phyloP scores from a whole-genome alignment of 2,888 invertebrate species.

The Mayetiola destructor region DNA sequence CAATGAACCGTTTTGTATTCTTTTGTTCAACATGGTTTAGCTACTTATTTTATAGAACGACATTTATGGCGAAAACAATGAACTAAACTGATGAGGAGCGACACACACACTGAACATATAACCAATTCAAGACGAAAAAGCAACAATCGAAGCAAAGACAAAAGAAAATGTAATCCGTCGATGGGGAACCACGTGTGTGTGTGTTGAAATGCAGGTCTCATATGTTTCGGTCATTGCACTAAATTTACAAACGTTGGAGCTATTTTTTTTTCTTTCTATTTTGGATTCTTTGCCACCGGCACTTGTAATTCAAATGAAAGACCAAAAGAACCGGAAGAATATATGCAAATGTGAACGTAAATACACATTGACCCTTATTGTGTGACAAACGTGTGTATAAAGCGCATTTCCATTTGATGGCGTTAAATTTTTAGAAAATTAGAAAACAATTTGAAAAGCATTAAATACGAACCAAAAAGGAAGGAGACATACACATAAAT shows the following conservation, averaged over 20 bases:
- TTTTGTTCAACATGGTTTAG: background rate
- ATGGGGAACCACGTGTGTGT: no score
- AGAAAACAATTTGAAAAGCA: no score
- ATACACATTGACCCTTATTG: background rate
- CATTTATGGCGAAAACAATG: background rate
- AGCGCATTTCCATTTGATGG: no score
- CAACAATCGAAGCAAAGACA: no score
- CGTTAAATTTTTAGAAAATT: no score
- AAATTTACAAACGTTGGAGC: background rate
- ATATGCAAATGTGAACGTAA: no score
- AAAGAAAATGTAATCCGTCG: no score
- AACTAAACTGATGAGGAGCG: background rate
- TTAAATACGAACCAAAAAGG: no score
- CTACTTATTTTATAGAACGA: background rate
- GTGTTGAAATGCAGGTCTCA: background rate
- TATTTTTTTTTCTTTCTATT: background rate
- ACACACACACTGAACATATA: background rate
- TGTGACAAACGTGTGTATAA: no score
- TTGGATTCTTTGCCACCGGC: background rate
- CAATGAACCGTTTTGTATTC: background rate
- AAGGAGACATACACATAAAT: no score
- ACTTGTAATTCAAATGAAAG: background rate
- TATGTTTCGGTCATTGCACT: constrained; percentile 7
- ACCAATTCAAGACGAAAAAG: no score
- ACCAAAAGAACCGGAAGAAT: no score